Base-by-base conservation (phyloP, 2,888 invertebrate species). In the Amphipyra berbera region DNA sequence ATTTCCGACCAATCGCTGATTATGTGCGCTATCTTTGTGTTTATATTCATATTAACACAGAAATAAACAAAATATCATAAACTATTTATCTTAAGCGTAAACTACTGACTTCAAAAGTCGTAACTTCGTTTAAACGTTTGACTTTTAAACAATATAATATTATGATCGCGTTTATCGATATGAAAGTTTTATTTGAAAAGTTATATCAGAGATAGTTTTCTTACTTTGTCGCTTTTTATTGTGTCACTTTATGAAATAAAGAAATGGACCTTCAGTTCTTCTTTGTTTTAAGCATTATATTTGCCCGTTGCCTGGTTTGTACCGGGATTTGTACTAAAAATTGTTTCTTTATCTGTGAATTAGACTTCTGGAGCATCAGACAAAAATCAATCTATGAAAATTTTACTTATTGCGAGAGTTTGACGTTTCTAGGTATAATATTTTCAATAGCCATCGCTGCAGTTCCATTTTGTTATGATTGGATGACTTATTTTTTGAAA, bases 121-220 rank as follows among this genome's bases (percentile, higher is more conserved):
- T 79, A 74, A 68, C 67, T 46, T 59, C 27, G 10, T 38, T 48
- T 14, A 59, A 69, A 63, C 27, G 33, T 65, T 42, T 12, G 14
- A 69, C 64, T 68, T 56, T 65, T 61, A 75, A 66, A 62, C 65
- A 66, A 73, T 73, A 64, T 70, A 75, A 77, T 60, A 30, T 6
- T 30, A 58, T 56, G 71, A 74, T 72, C 64, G 27, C 64, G 52
- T 79, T 80, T 73, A 73, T 61, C 64, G 72, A 70, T 72, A 74
- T 68, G 61, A 72, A 78, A 68, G 35, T 62, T 71, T 71, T 74
- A 74, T 73, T 71, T 21, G 35, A 41, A 76, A 76, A 76, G 49
- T 75, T 76, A 52, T 74, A 41, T 42, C 48, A n/a, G 30, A 41
- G 42, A 48, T 41, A 46, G 50, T 61, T 57, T 13, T 40, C 8